Conservation (phyloP, 2,888 invertebrate genomes). For the Branchellion lobata region DNA sequence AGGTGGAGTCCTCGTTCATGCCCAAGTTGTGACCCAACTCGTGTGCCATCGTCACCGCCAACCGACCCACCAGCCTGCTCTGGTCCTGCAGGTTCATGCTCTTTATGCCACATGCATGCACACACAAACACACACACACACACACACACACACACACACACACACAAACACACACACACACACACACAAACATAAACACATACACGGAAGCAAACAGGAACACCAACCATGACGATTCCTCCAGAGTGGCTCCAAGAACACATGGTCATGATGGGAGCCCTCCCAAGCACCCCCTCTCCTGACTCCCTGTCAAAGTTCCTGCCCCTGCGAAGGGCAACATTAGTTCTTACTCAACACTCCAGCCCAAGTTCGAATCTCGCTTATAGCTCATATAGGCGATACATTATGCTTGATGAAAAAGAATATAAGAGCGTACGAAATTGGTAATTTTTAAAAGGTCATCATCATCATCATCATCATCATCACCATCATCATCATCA, state of each 20-base stretch:
- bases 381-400: background rate
- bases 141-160: background rate
- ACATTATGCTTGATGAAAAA: background rate
- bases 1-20: background rate
- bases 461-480: slow-evolving; percentile 40
- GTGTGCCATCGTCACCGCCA: slow-evolving; percentile 14
- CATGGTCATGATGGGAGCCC: slow-evolving; percentile 87
- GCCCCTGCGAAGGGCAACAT: background rate
- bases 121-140: no score
- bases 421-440: background rate
- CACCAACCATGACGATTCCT: slow-evolving; percentile 77
- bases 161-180: background rate
- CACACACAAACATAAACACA: background rate
- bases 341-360: no score
- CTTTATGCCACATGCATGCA: background rate
- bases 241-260: slow-evolving; percentile 95
- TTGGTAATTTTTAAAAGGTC: no score
- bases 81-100: background rate
- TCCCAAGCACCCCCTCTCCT: slow-evolving; percentile 90
- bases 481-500: slow-evolving; percentile 32
- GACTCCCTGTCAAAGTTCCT: slow-evolving; percentile 66
- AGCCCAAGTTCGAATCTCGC: no score
- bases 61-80: background rate
- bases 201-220: background rate
- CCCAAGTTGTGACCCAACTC: slow-evolving; percentile 10